Percentiles rank a stretch among this genome's conserved stretches.
phyloP scores from a whole-genome alignment of 2,888 invertebrate genomes.

The Apamea crenata region DNA sequence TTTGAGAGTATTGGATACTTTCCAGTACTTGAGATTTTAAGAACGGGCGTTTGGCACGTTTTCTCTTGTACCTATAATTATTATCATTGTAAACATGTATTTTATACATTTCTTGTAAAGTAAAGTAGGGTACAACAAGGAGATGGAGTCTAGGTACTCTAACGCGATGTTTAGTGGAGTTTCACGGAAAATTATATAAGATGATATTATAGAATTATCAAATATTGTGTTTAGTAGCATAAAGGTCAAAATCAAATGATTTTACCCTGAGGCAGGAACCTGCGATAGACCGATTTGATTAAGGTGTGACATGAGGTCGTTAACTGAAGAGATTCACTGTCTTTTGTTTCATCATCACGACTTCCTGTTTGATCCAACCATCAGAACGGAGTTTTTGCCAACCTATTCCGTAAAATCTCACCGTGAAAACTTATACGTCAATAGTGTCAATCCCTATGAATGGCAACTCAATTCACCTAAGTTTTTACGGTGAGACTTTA shows the following conservation, averaged over 20 bases:
- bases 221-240: neutral
- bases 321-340: neutral
- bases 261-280: neutral
- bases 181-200: neutral
- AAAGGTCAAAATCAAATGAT: neutral
- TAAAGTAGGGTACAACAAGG: no score
- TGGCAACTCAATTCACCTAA: neutral
- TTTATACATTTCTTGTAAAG: neutral
- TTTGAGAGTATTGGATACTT: slow-evolving; percentile 27
- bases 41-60: slow-evolving; percentile 26
- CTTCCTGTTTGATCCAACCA: neutral
- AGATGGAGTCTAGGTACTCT: neutral
- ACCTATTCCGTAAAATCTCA: neutral
- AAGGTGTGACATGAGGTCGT: neutral
- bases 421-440: no score
- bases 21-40: slow-evolving; percentile 8
- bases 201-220: neutral
- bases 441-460: no score
- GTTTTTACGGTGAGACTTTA: neutral
- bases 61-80: slow-evolving; percentile 1
- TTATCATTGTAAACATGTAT: neutral
- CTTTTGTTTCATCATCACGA: neutral
- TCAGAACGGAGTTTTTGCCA: neutral
- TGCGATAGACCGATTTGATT: neutral
- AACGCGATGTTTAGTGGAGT: neutral